Percentiles rank a stretch among this genome's conserved stretches.
phyloP scores from a whole-genome alignment of 2,888 invertebrate genomes.

The Lobophora halterata region DNA sequence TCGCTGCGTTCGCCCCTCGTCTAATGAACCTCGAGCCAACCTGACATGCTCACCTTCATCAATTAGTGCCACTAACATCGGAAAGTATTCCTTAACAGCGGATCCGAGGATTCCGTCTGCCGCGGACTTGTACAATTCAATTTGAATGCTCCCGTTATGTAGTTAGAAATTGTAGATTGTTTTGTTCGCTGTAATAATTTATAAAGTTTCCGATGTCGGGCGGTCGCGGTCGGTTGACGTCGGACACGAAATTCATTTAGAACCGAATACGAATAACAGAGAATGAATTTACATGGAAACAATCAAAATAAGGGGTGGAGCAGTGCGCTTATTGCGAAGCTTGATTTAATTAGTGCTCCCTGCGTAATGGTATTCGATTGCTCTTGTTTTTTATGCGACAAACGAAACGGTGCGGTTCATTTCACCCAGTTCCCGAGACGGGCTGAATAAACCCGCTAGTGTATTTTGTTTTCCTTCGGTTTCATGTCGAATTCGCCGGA shows the following conservation, averaged over 20 bases:
- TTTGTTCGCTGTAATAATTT: slow-evolving; percentile 62
- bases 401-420: slow-evolving; percentile 33
- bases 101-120: slow-evolving; percentile 41
- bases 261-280: slow-evolving; percentile 57
- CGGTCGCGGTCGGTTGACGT: slow-evolving; percentile 51
- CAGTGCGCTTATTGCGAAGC: slow-evolving; percentile 49
- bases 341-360: slow-evolving; percentile 61
- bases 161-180: slow-evolving; percentile 58
- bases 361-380: slow-evolving; percentile 53
- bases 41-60: slow-evolving; percentile 21
- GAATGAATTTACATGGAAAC: slow-evolving; percentile 64
- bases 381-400: slow-evolving; percentile 46
- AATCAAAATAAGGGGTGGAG: slow-evolving; percentile 64
- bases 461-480: slow-evolving; percentile 25
- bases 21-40: slow-evolving; percentile 25
- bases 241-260: slow-evolving; percentile 63
- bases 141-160: slow-evolving; percentile 50
- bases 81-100: slow-evolving; percentile 29
- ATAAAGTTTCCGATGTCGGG: slow-evolving; percentile 60
- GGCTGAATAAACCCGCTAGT: slow-evolving; percentile 24
- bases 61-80: slow-evolving; percentile 24
- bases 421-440: slow-evolving; percentile 19
- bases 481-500: slow-evolving; percentile 18
- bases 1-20: slow-evolving; percentile 16
- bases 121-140: slow-evolving; percentile 58